These are phyloP conservation scores for Nasonia longicornis DNA, from an alignment of 1,140 invertebrate species.

Conservation along the genomic window DNA sequence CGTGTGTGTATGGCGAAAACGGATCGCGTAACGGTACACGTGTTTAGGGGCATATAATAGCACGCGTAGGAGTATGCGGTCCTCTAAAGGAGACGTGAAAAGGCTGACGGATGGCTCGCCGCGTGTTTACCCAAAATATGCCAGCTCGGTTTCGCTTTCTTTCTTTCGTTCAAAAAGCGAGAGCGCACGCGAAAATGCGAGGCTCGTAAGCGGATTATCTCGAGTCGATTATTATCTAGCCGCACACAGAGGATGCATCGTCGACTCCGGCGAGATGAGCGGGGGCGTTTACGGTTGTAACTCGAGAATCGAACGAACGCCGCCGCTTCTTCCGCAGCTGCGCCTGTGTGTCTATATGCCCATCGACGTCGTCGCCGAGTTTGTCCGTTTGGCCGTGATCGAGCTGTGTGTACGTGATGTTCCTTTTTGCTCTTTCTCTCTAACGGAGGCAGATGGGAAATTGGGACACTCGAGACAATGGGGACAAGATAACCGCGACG, in stretches of 20 bases:
- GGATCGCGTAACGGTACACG: constrained; percentile 29
- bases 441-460: constrained; percentile 50
- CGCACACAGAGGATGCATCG: not conserved
- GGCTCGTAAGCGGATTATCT: constrained; percentile 39
- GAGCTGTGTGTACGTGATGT: not conserved
- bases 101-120: constrained; percentile 23
- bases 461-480: constrained; percentile 52
- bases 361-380: not conserved
- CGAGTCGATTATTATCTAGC: constrained; percentile 31
- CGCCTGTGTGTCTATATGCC: not conserved
- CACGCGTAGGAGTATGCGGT: not conserved
- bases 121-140: constrained; percentile 45
- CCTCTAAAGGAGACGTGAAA: constrained; percentile 16
- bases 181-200: constrained; percentile 11
- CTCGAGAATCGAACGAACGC: constrained; percentile 39
- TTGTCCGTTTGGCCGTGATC: constrained; percentile 21
- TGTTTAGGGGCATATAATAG: not conserved
- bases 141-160: not conserved
- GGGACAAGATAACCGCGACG: constrained; percentile 46
- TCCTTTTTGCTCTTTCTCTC: not conserved
- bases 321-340: constrained; percentile 32
- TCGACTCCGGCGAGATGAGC: not conserved
- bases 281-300: constrained; percentile 30
- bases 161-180: not conserved
- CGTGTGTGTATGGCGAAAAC: constrained; percentile 7